phyloP scores from a whole-genome alignment of 2,888 invertebrate species.

The Arge pagana region DNA sequence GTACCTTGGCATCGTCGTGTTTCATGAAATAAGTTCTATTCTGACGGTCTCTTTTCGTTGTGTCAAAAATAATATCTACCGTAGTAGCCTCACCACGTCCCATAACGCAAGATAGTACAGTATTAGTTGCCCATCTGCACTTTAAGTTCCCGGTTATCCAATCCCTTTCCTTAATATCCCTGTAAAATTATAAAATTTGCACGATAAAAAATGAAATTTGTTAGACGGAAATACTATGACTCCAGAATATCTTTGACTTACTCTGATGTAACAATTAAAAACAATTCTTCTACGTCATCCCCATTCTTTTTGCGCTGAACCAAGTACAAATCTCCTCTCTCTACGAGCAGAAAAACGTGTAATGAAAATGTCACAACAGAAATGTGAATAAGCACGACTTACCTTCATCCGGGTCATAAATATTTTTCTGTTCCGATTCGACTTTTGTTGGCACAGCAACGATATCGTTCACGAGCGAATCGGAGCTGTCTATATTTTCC shows the following conservation, averaged over 20 bases:
- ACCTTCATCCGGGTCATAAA: constrained; percentile 48
- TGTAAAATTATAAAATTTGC: constrained; percentile 35
- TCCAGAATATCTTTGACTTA: constrained; percentile 34
- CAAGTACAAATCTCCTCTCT: constrained; percentile 50
- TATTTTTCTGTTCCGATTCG: constrained; percentile 15
- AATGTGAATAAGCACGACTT: constrained; percentile 1
- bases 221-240: constrained; percentile 2
- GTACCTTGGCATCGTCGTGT: constrained; percentile 62
- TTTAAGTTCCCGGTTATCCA: constrained; percentile 53
- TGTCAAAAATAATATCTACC: constrained; percentile 67
- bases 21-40: constrained; percentile 65
- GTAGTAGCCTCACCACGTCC: constrained; percentile 57
- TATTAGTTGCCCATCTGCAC: constrained; percentile 53
- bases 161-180: constrained; percentile 62
- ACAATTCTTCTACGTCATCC: constrained; percentile 55
- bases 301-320: constrained; percentile 55
- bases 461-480: background rate
- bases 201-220: constrained; percentile 19
- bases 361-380: background rate
- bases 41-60: constrained; percentile 63
- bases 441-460: background rate
- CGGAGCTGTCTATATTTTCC: constrained; percentile 13
- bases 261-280: constrained; percentile 58
- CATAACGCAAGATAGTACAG: constrained; percentile 51
- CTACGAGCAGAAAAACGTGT: constrained; percentile 30